phyloP scores from a whole-genome alignment of 2,113 vertebrate genomes.

The Pomatorhinus ruficollis region DNA sequence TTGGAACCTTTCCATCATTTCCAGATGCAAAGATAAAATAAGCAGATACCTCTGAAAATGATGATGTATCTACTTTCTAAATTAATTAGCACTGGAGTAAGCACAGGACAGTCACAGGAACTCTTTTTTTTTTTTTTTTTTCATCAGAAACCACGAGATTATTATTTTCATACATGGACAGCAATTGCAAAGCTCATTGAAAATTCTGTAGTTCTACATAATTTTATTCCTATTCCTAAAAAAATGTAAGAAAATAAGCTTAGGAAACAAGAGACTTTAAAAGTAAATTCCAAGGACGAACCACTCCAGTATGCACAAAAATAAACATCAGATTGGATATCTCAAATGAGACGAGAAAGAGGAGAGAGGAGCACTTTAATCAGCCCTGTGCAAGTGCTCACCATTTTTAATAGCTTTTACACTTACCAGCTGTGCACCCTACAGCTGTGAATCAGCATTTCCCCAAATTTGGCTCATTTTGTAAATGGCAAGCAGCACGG shows the following conservation, averaged over 20 bases:
- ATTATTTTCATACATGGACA: background rate
- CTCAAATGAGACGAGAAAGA: constrained; percentile 2
- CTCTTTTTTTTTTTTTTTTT: background rate
- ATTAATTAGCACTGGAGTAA: constrained; percentile 5
- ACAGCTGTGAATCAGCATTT: constrained; percentile 28
- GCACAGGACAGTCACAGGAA: background rate
- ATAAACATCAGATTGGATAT: constrained; percentile 14
- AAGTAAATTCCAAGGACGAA: constrained; percentile 46
- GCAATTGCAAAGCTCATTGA: background rate
- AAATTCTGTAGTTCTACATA: background rate
- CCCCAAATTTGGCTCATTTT: background rate
- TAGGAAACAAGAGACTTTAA: background rate
- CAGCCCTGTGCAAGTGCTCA: constrained; percentile 21
- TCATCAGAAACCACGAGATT: background rate
- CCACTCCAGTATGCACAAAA: background rate
- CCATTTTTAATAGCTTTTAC: constrained; percentile 49
- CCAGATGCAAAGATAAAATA: constrained; percentile 41
- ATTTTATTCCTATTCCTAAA: background rate
- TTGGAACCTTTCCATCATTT: constrained; percentile 38
- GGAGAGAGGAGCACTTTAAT: constrained; percentile 9
- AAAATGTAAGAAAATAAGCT: background rate
- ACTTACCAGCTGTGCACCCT: constrained; percentile 6
- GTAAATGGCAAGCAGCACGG: background rate
- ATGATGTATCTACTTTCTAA: constrained; percentile 26
- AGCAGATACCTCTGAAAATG: constrained; percentile 16